Conservation (phyloP, 37 sponge, comb jelly and placozoan genomes). For the Beroe ovata region DNA sequence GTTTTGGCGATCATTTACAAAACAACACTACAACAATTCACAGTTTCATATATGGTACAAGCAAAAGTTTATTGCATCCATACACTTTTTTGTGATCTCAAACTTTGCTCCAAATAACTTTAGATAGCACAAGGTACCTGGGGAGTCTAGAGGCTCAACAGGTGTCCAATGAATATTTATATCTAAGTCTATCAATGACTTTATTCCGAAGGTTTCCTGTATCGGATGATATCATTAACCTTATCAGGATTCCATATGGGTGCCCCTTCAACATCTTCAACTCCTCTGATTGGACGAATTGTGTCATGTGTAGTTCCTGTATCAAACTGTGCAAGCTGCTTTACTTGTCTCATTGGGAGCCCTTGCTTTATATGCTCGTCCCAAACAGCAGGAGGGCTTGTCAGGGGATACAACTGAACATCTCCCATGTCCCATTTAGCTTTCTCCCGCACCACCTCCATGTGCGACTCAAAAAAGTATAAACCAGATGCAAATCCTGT, state of each 20-base stretch:
- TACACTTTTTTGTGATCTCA: no score
- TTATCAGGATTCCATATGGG: constrained; percentile 35
- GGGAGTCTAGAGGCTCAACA: no score
- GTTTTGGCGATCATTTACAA: no score
- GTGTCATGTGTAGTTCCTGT: background rate
- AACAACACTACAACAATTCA: no score
- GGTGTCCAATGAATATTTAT: no score
- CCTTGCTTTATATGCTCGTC: constrained; percentile 48
- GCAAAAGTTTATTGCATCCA: no score
- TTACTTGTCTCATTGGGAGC: constrained; percentile 11
- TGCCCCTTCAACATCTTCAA: constrained; percentile 63
- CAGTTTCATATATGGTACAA: no score
- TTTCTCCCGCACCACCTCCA: background rate
- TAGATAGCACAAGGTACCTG: no score
- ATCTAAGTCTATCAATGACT: no score
- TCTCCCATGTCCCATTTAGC: constrained; percentile 14
- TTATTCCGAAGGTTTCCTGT: constrained; percentile 10
- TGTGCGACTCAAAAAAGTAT: background rate
- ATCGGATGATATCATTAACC: background rate
- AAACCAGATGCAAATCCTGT: background rate
- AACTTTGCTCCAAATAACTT: no score
- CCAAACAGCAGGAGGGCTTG: constrained; percentile 1
- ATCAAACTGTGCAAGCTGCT: background rate
- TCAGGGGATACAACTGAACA: constrained; percentile 51
- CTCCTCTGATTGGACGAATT: constrained; percentile 28